Percentiles rank a stretch among this genome's conserved stretches.
Conservation (phyloP, 1,140 invertebrate species). For the Drosophila ambigua region DNA sequence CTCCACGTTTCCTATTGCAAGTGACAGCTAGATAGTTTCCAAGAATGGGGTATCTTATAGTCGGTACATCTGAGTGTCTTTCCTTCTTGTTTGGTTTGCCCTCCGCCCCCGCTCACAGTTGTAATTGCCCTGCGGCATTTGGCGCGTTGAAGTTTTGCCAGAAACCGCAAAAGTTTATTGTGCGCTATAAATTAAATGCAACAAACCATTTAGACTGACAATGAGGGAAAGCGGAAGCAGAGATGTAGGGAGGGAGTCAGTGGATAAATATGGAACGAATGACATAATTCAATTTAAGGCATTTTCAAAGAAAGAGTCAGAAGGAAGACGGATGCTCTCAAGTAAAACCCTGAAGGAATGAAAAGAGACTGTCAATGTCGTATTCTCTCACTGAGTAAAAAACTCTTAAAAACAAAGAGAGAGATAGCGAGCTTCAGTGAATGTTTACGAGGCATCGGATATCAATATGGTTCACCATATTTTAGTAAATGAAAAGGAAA, state of each 20-base stretch:
- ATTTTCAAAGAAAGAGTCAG: conserved; percentile 31
- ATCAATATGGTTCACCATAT: too few relatives aligned
- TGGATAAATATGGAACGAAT: conserved; percentile 56
- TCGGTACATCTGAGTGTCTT: too few relatives aligned
- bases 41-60: too few relatives aligned
- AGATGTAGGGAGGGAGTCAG: not conserved
- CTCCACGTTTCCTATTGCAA: too few relatives aligned
- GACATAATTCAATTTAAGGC: conserved; percentile 64
- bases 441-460: too few relatives aligned
- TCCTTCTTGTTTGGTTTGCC: conserved; percentile 21
- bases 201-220: conserved; percentile 62
- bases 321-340: conserved; percentile 6
- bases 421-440: too few relatives aligned
- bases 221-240: not conserved
- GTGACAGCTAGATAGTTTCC: too few relatives aligned
- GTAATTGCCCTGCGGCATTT: conserved; percentile 78
- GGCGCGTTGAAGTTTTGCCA: conserved; percentile 62
- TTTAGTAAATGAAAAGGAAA: too few relatives aligned
- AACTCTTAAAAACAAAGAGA: too few relatives aligned
- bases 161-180: conserved; percentile 75
- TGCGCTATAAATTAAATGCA: conserved; percentile 77
- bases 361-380: conserved; percentile 14
- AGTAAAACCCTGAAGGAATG: conserved; percentile 28
- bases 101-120: conserved; percentile 4
- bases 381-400: too few relatives aligned